phyloP scores from a whole-genome alignment of 2,888 invertebrate genomes.

The Ormyrus thymus region DNA sequence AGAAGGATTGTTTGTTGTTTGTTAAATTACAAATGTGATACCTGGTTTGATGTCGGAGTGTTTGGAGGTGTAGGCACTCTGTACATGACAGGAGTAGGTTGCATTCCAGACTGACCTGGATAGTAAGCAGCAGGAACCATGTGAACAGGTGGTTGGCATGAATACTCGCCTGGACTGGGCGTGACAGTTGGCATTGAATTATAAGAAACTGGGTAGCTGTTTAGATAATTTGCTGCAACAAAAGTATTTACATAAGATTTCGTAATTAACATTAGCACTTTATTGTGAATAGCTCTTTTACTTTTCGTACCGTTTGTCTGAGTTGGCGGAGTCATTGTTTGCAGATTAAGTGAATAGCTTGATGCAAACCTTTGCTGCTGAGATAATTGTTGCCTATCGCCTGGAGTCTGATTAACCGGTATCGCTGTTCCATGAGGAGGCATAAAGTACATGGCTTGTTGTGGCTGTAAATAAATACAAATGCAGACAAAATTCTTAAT shows the following conservation, averaged over 20 bases:
- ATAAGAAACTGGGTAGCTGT: constrained; percentile 69
- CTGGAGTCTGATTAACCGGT: constrained; percentile 66
- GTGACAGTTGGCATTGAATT: constrained; percentile 69
- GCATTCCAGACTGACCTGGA: constrained; percentile 69
- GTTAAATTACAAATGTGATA: not conserved
- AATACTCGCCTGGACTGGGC: constrained; percentile 67
- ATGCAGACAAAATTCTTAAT: not conserved
- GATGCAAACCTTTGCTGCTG: constrained; percentile 68
- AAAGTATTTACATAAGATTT: not conserved
- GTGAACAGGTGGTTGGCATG: constrained; percentile 71
- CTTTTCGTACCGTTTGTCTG: constrained; percentile 66
- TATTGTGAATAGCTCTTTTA: constrained; percentile 10
- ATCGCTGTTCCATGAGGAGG: constrained; percentile 69
- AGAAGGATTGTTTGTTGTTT: no score
- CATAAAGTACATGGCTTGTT: constrained; percentile 72
- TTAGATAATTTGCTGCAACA: constrained; percentile 69
- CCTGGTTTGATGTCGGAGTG: constrained; percentile 72
- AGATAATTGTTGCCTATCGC: constrained; percentile 64
- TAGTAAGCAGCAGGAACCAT: constrained; percentile 71
- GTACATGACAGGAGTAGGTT: constrained; percentile 71
- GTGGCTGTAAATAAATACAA: constrained; percentile 62
- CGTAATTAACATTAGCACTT: not conserved
- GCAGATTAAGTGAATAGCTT: constrained; percentile 70
- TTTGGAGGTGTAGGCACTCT: constrained; percentile 72
- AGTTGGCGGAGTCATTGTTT: constrained; percentile 70